phyloP scores from a whole-genome alignment of 2,797 vertebrate genomes.

The Huso huso region DNA sequence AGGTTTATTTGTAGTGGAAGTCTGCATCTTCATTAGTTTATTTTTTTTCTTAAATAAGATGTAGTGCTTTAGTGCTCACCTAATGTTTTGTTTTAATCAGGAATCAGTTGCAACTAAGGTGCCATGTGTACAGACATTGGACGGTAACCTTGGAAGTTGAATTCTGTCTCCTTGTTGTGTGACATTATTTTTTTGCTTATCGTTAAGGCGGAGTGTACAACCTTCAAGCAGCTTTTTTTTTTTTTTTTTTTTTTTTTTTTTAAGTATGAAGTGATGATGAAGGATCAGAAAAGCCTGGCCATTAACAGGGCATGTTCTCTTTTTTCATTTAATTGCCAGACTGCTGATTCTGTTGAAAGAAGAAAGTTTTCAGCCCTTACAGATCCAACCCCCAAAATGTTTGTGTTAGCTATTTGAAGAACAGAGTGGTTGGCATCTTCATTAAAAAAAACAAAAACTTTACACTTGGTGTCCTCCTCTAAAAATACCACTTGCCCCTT shows the following conservation, averaged over 20 bases:
- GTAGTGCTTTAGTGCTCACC: no score
- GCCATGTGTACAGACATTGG: no score
- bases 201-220: neutral
- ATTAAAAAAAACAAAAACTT: no score
- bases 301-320: neutral
- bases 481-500: neutral
- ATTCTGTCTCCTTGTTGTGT: no score
- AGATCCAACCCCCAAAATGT: neutral
- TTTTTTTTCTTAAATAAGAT: no score
- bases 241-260: slow-evolving; percentile 22
- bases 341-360: neutral
- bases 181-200: neutral
- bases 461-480: neutral
- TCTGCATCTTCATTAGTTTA: no score
- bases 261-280: slow-evolving; percentile 19
- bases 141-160: no score
- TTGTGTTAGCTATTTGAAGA: neutral
- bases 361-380: neutral
- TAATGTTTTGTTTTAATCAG: no score
- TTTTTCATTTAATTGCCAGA: slow-evolving; percentile 1
- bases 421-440: no score
- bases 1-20: no score
- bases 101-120: no score
- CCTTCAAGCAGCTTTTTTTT: neutral
- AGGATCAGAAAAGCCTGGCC: neutral